Evolutionary conservation across 2,113 vertebrate genomes (phyloP), one percentile per base, ranked within the genome.

Genomic region (Nibea coibor): DNA sequence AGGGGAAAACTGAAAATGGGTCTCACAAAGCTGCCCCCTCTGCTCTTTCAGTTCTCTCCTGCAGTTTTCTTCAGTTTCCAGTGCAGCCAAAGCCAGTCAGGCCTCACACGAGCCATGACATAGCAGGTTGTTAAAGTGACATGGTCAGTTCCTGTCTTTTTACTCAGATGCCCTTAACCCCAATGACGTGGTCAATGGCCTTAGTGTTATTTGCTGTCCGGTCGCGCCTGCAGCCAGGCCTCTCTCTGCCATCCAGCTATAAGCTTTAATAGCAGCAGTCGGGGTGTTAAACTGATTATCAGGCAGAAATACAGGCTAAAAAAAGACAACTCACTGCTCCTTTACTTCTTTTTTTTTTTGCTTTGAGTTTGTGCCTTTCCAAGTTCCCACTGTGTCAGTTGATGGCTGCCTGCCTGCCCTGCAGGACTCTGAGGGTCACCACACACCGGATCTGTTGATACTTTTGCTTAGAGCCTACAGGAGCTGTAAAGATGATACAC

Each of bases 11-110:
- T 83, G 48, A 86, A 73, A 80, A 74, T 51, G 26, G 45, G 35
- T 65, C 35, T 59, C 19, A 72, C 50, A 43, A 56, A 72, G 78
- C 71, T 78, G 62, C 69, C 68, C 66, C 74, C 77, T 63, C 61
- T 7, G 26, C 51, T 76, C 69, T 24, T 72, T 87, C 84, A 8
- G 7, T 82, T 59, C 62, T 82, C 83, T 80, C 47, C 51, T 85
- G 68, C 64, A 82, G 75, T 92, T 87, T 90, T 89, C 64, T 78
- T 85, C 72, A 79, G 69, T 89, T 90, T 86, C 84, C 80, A 79
- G 67, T 64, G 70, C 73, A 90, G 88, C 87, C 51, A 86, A 82
- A 56, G 66, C 83, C 74, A 61, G 78, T 80, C 56, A 35, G 82
- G 65, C 77, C 71, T 84, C 54, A 69, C 65, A 54, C 67, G 83